Conservation (phyloP, 1,140 invertebrate species). For the Drosophila fuyamai region DNA sequence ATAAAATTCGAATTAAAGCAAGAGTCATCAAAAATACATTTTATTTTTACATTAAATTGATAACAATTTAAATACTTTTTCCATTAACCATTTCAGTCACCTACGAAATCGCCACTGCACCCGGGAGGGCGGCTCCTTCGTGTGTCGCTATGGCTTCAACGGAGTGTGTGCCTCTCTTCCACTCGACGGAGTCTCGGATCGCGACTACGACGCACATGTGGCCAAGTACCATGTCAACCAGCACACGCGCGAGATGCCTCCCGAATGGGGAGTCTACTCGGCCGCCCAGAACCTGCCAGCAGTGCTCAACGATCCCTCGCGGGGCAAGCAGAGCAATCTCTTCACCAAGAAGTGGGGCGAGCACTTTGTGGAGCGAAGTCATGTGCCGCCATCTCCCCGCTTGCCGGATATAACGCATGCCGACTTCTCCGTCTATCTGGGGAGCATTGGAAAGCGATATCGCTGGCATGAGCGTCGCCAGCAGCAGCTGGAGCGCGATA, state of each 20-base stretch:
- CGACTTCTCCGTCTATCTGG: constrained; percentile 95
- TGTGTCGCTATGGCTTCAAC: constrained; percentile 96
- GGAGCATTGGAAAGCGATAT: constrained; percentile 89
- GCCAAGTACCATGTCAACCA: constrained; percentile 91
- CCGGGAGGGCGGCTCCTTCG: constrained; percentile 94
- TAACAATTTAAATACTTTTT: too few species aligned
- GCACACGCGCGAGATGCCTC: constrained; percentile 85
- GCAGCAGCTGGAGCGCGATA: constrained; percentile 39
- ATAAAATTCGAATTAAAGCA: neutral
- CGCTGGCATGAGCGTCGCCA: constrained; percentile 85
- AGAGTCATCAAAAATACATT: neutral
- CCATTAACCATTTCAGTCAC: constrained; percentile 87
- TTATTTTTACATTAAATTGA: too few species aligned
- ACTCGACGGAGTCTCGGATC: constrained; percentile 94
- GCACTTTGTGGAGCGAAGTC: constrained; percentile 92
- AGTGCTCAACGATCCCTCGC: constrained; percentile 97
- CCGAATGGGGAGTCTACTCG: constrained; percentile 91
- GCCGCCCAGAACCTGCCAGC: constrained; percentile 97
- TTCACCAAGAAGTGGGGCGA: constrained; percentile 99
- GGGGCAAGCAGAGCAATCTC: constrained; percentile 95
- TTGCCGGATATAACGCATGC: constrained; percentile 93
- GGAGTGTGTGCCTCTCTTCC: constrained; percentile 94
- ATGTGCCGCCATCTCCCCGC: constrained; percentile 90
- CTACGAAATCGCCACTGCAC: constrained; percentile 93
- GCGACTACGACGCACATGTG: constrained; percentile 95